A percentile compares a stretch with the other conserved stretches of the same genome.
Evolutionary conservation across 2,888 invertebrate genomes (phyloP).

Genomic region (Ellobium chinense): DNA sequence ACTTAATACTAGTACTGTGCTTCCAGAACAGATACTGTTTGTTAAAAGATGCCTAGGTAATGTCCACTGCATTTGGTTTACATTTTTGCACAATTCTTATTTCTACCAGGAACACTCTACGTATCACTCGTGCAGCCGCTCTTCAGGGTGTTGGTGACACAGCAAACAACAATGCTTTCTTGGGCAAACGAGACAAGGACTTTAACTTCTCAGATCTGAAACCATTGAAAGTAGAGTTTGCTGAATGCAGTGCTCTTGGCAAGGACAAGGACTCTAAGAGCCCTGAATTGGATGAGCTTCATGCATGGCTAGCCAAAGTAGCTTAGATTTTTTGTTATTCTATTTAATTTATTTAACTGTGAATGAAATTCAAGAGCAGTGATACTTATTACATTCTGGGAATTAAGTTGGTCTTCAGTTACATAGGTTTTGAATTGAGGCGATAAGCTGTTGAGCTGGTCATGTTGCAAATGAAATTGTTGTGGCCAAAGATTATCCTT

Average conservation of each 20-base stretch:
- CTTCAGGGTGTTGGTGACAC: slow-evolving; percentile 80
- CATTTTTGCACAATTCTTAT: not conserved
- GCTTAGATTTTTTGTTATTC: too few species aligned
- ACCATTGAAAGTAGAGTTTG: slow-evolving; percentile 83
- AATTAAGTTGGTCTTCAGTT: too few species aligned
- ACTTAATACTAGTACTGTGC: too few species aligned
- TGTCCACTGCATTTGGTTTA: not conserved
- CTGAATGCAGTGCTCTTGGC: slow-evolving; percentile 76
- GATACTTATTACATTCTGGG: too few species aligned
- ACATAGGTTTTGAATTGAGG: too few species aligned
- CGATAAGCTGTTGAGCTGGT: too few species aligned
- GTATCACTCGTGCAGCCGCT: slow-evolving; percentile 90
- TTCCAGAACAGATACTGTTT: too few species aligned
- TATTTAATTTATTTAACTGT: too few species aligned
- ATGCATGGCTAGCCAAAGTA: slow-evolving; percentile 87
- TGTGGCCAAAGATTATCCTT: too few species aligned
- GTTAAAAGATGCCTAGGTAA: too few species aligned
- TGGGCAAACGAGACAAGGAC: slow-evolving; percentile 88
- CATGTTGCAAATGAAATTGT: too few species aligned
- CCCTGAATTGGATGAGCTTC: slow-evolving; percentile 84
- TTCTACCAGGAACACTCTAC: slow-evolving; percentile 87
- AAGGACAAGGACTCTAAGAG: slow-evolving; percentile 81
- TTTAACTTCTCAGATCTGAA: slow-evolving; percentile 89
- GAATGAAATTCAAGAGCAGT: too few species aligned
- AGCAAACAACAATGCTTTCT: slow-evolving; percentile 81